These are phyloP conservation scores for Telmatochromis bifrenatus DNA, from an alignment of 2,113 vertebrate genomes.

Conservation along the genomic window DNA sequence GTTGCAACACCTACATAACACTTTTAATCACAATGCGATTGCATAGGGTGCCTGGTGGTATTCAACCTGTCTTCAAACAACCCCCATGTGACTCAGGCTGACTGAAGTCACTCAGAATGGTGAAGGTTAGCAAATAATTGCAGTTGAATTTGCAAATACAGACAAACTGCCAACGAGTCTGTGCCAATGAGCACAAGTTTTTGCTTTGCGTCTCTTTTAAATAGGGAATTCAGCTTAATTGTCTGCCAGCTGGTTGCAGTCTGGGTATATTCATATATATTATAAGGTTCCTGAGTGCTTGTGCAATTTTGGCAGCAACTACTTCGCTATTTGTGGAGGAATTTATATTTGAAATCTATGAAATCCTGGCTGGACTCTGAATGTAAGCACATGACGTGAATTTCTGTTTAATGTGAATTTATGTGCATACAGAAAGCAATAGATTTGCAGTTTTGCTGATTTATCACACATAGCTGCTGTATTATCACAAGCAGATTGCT, in stretches of 20 bases:
- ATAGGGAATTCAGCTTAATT: not conserved
- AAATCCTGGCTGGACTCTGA: not conserved
- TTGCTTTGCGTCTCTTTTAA: not conserved
- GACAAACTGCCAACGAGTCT: not conserved
- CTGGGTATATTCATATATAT: not conserved
- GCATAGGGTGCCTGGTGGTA: not conserved
- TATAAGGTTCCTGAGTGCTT: not conserved
- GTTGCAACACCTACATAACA: not conserved
- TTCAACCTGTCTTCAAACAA: not conserved
- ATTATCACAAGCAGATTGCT: not conserved
- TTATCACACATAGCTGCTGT: not conserved
- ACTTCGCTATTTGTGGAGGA: not conserved
- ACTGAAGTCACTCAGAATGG: not conserved
- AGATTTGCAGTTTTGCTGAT: not conserved
- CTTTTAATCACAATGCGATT: rapidly evolving
- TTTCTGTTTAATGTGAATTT: not conserved
- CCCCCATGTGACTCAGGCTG: not conserved
- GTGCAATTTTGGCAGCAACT: not conserved
- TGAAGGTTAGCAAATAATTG: not conserved
- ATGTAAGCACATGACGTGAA: not conserved
- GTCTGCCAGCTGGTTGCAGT: not conserved
- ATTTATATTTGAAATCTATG: not conserved
- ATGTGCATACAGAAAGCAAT: not conserved
- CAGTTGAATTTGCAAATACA: not conserved
- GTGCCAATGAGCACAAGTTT: not conserved